Conservation (phyloP, 2,113 vertebrate genomes). For the Tragulus kanchil region DNA sequence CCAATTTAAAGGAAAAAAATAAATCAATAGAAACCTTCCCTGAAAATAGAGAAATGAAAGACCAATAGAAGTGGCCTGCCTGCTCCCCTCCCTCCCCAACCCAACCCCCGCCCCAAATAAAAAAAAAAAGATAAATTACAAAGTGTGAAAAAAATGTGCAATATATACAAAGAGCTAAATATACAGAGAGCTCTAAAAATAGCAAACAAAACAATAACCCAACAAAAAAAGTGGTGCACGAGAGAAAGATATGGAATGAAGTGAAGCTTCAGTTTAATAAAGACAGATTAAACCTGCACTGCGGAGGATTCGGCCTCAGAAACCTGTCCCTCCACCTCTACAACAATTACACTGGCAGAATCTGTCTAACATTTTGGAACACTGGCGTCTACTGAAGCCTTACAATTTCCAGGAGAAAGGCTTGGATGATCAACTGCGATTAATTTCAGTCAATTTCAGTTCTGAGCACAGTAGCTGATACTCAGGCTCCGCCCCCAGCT, state of each 20-base stretch:
- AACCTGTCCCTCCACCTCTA: not conserved
- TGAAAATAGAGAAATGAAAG: too few relatives aligned
- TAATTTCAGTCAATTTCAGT: constrained; percentile 1
- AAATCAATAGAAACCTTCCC: not conserved
- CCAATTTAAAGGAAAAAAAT: not conserved
- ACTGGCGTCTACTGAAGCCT: not conserved
- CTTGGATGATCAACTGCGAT: not conserved
- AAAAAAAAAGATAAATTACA: not conserved
- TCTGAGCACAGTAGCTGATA: not conserved
- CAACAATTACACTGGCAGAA: not conserved
- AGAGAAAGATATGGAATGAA: constrained; percentile 52
- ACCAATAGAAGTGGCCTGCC: too few relatives aligned
- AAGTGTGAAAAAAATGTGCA: constrained; percentile 12
- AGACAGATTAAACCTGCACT: constrained; percentile 49
- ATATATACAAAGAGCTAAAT: constrained; percentile 19
- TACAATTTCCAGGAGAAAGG: not conserved
- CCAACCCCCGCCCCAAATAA: too few relatives aligned
- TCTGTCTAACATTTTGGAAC: constrained; percentile 23
- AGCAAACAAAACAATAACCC: not conserved
- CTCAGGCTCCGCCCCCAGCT: not conserved
- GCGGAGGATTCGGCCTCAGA: not conserved
- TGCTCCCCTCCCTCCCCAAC: too few relatives aligned
- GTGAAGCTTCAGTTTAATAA: constrained; percentile 18
- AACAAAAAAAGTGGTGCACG: not conserved
- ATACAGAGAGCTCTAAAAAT: constrained; percentile 9